Evolutionary conservation across 2,797 vertebrate genomes (phyloP), one percentile per base, ranked within the genome.

Genomic region (Lutjanus argentimaculatus): DNA sequence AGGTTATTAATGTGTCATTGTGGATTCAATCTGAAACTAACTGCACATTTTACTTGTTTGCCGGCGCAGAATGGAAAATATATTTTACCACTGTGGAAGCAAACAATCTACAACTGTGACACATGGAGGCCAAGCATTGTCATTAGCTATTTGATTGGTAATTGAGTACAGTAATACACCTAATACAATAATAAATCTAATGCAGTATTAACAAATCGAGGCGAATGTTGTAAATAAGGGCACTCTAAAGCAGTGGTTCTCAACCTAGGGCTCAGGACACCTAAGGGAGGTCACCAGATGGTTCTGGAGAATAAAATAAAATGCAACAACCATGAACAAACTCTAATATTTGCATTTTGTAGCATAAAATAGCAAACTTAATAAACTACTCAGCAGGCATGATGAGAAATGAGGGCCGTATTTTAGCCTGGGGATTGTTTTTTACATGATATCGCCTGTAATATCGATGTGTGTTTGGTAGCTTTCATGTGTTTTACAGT

Each of bases 1-100:
- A 57, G 73, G 79, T 83, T 86, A 79, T 84, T 85, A 81, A 78
- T 21, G 78, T 46, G 65, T 46, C 53, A 62, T 4, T 58, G 82
- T 61, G 57, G 79, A 74, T 78, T 83, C 52, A 67, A 53, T 77
- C 52, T 46, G 68, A 69, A 79, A 67, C 45, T 22, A 63, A 65
- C n/a, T 49, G 49, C 58, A 36, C 74, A 19, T 70, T 85, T 83
- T 46, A 75, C 57, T 63, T 55, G 10, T 68, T 85, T n/a, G 61
- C 63, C 46, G 53, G 57, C 22, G 22, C 43, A 63, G 59, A 42
- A 16, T 36, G 53, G 36, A 40, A 64, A 49, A 66, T 21, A 40
- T 48, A 65, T 65, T 72, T 59, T 3, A 43, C 7, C 3, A 30
- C 57, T 40, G 43, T 61, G 9, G 14, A 25, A 6, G 25, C 42